These are phyloP conservation scores for Boulengeromyrus knoepffleri DNA, from an alignment of 2,113 vertebrate genomes.

Conservation along the genomic window DNA sequence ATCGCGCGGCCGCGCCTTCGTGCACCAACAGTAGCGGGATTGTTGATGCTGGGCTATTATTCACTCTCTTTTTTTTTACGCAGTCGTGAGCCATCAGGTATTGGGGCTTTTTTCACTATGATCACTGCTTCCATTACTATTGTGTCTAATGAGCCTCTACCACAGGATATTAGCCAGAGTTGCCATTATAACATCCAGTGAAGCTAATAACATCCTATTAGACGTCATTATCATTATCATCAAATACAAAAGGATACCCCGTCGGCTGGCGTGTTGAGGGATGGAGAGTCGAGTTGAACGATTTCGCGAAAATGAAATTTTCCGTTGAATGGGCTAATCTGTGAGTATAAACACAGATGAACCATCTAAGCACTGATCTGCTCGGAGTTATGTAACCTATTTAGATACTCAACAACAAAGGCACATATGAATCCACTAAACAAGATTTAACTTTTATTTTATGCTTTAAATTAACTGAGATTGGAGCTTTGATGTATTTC, in stretches of 20 bases:
- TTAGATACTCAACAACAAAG: not conserved
- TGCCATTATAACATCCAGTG: not conserved
- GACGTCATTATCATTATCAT: slow-evolving; percentile 6
- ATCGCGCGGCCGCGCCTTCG: not conserved
- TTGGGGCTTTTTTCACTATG: not conserved
- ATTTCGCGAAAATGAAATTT: not conserved
- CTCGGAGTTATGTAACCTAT: not conserved
- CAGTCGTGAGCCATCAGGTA: not conserved
- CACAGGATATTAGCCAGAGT: slow-evolving; percentile 45
- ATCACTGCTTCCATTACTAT: not conserved
- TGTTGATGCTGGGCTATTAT: not conserved
- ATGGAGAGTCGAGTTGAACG: not conserved
- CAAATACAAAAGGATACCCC: not conserved
- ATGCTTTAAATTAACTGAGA: not conserved
- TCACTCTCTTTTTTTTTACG: not conserved
- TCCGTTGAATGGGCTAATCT: not conserved
- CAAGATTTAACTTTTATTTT: not conserved
- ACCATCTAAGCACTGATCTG: not conserved
- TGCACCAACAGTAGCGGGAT: not conserved
- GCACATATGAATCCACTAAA: not conserved
- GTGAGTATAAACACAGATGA: not conserved
- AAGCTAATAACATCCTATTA: slow-evolving; percentile 10
- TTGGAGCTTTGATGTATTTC: not conserved
- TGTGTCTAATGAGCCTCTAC: not conserved
- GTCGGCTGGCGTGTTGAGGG: not conserved